Evolutionary conservation across 2,797 vertebrate species (phyloP), one percentile per base, ranked within the genome.

Genomic region (Malurus splendens): DNA sequence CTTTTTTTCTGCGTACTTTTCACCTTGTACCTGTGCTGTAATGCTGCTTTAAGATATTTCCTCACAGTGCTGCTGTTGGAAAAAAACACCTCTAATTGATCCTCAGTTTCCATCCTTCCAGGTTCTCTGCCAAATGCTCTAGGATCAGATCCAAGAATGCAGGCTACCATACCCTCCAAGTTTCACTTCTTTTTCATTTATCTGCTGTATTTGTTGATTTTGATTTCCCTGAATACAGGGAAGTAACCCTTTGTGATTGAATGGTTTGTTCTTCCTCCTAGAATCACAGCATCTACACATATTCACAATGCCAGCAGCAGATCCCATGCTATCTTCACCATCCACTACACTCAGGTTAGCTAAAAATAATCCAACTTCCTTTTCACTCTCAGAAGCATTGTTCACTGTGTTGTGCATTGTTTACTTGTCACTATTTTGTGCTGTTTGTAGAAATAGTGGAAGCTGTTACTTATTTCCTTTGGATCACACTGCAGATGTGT

Each of bases 271-370:
- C 71, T 81, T 82, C 65, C 93, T 61, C 60, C 60, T 92, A 98
- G 99, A 95, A 99, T 99, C 94, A 99, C 99, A 3, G 99, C 99
- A 77, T 98, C 99, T 57, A 99, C 99, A 7, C 99, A 99, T 86
- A 96, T 99, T 96, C 99, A 99, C 18, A 98, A 99, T n/a, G 98
- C 98, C 95, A 99, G 99, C 97, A 99, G 99, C 97, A 97, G 99
- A 92, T 99, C 99, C 50, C 99, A 99, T 55, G 99, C 98, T 95
- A 99, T 99, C 97, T 99, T 99, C 96, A 99, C 98, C 77, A 98
- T 99, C 95, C 98, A 99, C 95, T 99, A 98, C 94, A 98, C 98
- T 30, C 98, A 99, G 98, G 99, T 99, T 92, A 59, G 92, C 93
- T 61, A 89, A 54, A 82, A 50, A 76, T 81, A 82, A 90, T 66